Base-by-base conservation (phyloP, 2,113 vertebrate genomes). In the Micronycteris hirsuta region DNA sequence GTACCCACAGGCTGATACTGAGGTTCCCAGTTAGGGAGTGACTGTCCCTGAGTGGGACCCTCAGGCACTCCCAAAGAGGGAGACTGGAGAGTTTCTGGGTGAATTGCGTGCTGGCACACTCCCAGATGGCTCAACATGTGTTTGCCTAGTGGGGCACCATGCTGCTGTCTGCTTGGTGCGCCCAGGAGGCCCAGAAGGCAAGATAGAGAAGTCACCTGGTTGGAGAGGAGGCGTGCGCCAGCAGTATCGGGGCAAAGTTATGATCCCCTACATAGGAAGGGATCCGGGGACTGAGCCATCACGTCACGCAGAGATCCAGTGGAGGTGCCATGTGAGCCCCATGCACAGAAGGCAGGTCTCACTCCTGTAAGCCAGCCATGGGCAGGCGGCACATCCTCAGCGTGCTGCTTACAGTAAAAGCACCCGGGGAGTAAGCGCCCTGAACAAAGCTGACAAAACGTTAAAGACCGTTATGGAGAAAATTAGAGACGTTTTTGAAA, bases 211-310 rank as follows among this genome's bases (percentile, higher is more conserved):
- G 77, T 12, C 0, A 3, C 20, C 38, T 16, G 7, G 13, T 14
- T 31, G n/a, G 68, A 22, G 17, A 20, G 33, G 33, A 58, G 67
- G 33, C 4, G 3, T 5, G 3, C 2, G 0, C 31, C 0, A 4
- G 24, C 26, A 28, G 9, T 13, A 8, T 15, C 20, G 17, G 41
- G 43, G 65, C 5, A 11, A 28, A 24, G 63, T n/a, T 19, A 0
- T 28, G 2, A 10, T 71, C n/a, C 2, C 54, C 41, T 31, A 0
- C 0, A 0, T 2, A 26, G 71, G 31, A 36, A 10, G 5, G 5
- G 36, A 4, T n/a, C 82, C 1, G 0, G 2, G 6, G 36, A 16
- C 15, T 2, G 22, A 65, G 54, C 43, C 43, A 3, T 43, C 0
- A 0, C 5, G 54, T 33, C 26, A 63, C 38, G 20, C 14, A 1